Percentiles rank a stretch among this genome's conserved stretches.
phyloP scores from a whole-genome alignment of 1,140 invertebrate genomes.

The Acromyrmex charruanus region DNA sequence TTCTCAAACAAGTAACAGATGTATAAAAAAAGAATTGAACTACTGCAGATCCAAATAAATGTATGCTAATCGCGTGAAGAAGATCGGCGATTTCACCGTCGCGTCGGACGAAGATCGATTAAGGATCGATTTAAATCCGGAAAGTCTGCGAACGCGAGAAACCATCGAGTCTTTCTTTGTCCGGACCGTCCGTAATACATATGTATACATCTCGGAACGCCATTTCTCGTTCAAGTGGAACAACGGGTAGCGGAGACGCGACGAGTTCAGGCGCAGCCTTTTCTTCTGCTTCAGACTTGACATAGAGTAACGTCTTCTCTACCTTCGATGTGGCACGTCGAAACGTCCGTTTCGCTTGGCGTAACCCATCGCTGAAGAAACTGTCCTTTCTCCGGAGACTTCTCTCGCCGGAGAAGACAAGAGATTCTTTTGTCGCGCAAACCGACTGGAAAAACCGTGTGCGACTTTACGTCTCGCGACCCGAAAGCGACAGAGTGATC shows the following conservation, averaged over 20 bases:
- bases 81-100: conserved; percentile 1
- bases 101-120: conserved; percentile 32
- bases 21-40: background rate
- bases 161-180: conserved; percentile 37
- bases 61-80: conserved; percentile 36
- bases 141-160: background rate
- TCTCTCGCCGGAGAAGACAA: conserved; percentile 32
- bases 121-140: conserved; percentile 20
- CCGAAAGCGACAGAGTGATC: conserved; percentile 37
- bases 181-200: conserved; percentile 45
- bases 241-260: conserved; percentile 21
- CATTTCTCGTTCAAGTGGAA: conserved; percentile 52
- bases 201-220: conserved; percentile 46
- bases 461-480: conserved; percentile 62
- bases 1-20: background rate
- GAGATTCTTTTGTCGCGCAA: conserved; percentile 67
- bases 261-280: conserved; percentile 39
- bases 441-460: conserved; percentile 68
- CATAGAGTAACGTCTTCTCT: conserved; percentile 65
- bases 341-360: conserved; percentile 56
- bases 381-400: conserved; percentile 45
- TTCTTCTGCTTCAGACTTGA: conserved; percentile 51
- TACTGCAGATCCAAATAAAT: conserved; percentile 22
- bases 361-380: conserved; percentile 62
- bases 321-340: conserved; percentile 51